Base-by-base conservation (phyloP, 2,888 invertebrate species). In the Drosophila mercatorum region DNA sequence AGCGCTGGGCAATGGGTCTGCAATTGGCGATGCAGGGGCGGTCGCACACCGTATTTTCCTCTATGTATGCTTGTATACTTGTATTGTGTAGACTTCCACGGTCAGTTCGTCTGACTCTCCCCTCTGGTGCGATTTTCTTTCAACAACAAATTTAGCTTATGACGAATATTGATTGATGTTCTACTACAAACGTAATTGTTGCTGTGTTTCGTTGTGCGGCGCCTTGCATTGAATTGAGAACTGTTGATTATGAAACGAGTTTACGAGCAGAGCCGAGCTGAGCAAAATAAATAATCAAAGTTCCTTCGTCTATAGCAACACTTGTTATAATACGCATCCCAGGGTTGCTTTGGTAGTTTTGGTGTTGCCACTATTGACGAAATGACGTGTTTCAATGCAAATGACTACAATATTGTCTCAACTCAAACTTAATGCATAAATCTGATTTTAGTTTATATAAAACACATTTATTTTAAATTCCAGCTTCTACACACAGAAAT, bases 161-260 rank as follows among this genome's bases (percentile, higher is more conserved):
- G 52, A 62, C 66, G 52, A 67, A 75, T 67, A 59, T 68, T 38
- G 49, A n/a, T 57, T 52, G 40, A 51, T 38, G 44, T 38, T 74
- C 12, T 55, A 64, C 36, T 61, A 36, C 58, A 71, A 68, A 67
- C 61, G 59, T 70, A 63, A 49, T 31, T 49, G 40, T 69, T 69
- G 60, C 41, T 41, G 49, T 78, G 69, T 69, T 78, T 60, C 43
- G 40, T 52, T 58, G 40, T 61, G 62, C 49, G 59, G 60, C 60
- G 51, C 46, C 47, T 47, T 67, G 49, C 41, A 63, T 28, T 58
- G 53, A 65, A 65, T 49, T 57, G 60, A 46, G 67, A 78, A 74
- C 72, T 80, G 68, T 83, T 68, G 89, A 84, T 84, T 84, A 84
- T 84, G 88, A 84, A 84, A 84, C 88, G 78, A 71, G 70, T 63